Percentiles rank a stretch among this genome's conserved stretches.
Evolutionary conservation across 2,888 invertebrate genomes (phyloP).

Genomic region (Stegophylla sp.): DNA sequence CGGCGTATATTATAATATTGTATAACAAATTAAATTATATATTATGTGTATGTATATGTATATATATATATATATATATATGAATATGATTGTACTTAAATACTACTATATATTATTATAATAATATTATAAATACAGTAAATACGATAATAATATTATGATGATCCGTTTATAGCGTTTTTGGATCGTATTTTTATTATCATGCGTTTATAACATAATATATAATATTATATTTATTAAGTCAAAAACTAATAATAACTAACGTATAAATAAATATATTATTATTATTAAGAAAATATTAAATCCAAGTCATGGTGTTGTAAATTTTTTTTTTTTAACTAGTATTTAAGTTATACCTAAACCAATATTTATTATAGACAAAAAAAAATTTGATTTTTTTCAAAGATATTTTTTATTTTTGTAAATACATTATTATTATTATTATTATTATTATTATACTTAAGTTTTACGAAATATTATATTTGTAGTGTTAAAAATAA

Average conservation of each 20-base stretch:
- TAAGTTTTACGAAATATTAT: conserved; percentile 11
- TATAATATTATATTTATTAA: too few relatives aligned
- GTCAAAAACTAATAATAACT: background rate
- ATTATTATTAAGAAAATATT: conserved; percentile 26
- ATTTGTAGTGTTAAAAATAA: conserved; percentile 38
- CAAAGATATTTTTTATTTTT: conserved; percentile 28
- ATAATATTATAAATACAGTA: too few relatives aligned
- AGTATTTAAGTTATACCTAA: background rate
- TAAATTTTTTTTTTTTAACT: conserved; percentile 19
- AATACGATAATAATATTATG: conserved; percentile 5
- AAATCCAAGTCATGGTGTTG: conserved; percentile 18
- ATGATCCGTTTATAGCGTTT: conserved; percentile 10
- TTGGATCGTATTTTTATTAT: conserved; percentile 10
- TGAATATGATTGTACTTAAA: conserved; percentile 21
- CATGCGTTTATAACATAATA: conserved; percentile 2
- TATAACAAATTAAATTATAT: conserved; percentile 42
- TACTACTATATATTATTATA: too few relatives aligned
- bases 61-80: conserved; percentile 8
- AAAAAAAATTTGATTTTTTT: background rate
- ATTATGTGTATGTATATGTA: too few relatives aligned
- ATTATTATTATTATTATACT: too few relatives aligned
- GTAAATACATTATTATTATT: conserved; percentile 34
- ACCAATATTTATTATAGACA: too few relatives aligned
- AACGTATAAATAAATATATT: too few relatives aligned
- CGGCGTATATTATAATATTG: conserved; percentile 28